phyloP scores from a whole-genome alignment of 2,113 vertebrate species.

The Chaetura pelagica region DNA sequence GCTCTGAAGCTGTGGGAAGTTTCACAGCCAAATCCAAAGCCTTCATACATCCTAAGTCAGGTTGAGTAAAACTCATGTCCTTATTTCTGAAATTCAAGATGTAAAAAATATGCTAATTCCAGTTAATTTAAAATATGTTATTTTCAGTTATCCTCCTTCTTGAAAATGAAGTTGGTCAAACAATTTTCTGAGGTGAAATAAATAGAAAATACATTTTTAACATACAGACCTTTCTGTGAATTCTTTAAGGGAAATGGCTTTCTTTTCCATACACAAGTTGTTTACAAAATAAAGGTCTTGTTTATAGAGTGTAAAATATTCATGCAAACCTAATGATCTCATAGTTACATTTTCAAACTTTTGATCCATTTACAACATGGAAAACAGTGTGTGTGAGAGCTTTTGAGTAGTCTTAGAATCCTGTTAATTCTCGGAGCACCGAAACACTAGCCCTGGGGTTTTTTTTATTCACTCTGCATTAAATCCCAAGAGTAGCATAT shows the following conservation, averaged over 20 bases:
- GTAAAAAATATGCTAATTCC: too few species aligned
- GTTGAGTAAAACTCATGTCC: background rate
- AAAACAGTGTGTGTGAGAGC: background rate
- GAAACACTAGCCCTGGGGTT: background rate
- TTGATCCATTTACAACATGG: background rate
- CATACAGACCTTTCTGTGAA: background rate
- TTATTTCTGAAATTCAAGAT: conserved; percentile 9
- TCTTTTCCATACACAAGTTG: background rate
- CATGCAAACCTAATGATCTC: background rate
- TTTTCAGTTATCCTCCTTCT: conserved; percentile 32
- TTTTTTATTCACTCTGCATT: background rate
- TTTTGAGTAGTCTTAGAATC: conserved; percentile 1
- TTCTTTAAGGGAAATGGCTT: conserved; percentile 10
- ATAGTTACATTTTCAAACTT: background rate
- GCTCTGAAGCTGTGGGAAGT: background rate
- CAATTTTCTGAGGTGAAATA: background rate
- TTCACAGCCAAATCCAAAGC: background rate
- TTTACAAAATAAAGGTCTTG: conserved; percentile 28
- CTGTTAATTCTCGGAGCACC: background rate
- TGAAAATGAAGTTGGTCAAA: conserved; percentile 32
- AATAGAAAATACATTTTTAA: conserved; percentile 59
- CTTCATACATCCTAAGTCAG: background rate
- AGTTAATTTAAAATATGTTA: too few species aligned
- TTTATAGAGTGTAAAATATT: conserved; percentile 20
- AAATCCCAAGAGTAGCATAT: background rate